Evolutionary conservation across 2,113 vertebrate species (phyloP).

Genomic region (Bungarus multicinctus): DNA sequence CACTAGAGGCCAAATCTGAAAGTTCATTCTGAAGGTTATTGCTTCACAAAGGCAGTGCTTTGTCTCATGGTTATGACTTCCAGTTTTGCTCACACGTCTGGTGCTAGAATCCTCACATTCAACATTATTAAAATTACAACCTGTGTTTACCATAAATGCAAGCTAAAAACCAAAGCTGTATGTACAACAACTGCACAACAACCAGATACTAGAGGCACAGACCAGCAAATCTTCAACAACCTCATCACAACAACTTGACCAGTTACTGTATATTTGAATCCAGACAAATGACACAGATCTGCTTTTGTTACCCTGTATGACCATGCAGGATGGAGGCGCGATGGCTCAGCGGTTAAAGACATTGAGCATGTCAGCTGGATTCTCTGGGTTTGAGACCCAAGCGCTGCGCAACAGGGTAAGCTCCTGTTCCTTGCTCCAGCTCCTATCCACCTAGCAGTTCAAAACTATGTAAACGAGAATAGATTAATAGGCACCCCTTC

Average conservation of each 20-base stretch:
- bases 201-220: background rate
- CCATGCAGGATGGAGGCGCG: background rate
- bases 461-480: background rate
- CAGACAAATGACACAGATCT: background rate
- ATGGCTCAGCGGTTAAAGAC: background rate
- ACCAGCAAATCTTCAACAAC: background rate
- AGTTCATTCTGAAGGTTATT: constrained; percentile 49
- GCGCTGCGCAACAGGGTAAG: background rate
- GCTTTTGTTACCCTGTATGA: background rate
- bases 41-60: constrained; percentile 5
- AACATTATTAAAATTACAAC: background rate
- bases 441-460: background rate
- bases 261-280: background rate
- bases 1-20: constrained; percentile 28
- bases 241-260: background rate
- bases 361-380: background rate
- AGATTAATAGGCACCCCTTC: background rate
- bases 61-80: background rate
- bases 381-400: no score
- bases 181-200: background rate
- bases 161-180: background rate
- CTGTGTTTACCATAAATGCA: background rate
- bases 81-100: background rate
- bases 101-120: background rate
- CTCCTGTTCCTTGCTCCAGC: background rate